phyloP scores from a whole-genome alignment of 1,140 invertebrate genomes.

The Aradophagus sp. region DNA sequence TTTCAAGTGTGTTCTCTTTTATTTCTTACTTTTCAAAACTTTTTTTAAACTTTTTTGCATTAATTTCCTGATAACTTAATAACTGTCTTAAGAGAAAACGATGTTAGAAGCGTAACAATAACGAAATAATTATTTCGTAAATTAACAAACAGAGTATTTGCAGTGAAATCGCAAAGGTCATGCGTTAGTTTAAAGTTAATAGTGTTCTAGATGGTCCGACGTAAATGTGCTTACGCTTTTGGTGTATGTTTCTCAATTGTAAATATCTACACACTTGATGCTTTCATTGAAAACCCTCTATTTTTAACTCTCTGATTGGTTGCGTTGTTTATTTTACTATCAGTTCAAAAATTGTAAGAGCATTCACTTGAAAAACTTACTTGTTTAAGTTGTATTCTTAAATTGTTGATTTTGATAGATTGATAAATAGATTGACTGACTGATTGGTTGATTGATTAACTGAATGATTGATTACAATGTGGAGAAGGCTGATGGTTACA shows the following conservation, averaged over 20 bases:
- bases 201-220: conserved; percentile 26
- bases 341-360: conserved; percentile 13
- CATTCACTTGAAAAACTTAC: conserved; percentile 27
- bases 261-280: conserved; percentile 34
- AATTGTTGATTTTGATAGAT: conserved; percentile 17
- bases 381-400: conserved; percentile 20
- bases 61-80: conserved; percentile 43
- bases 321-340: conserved; percentile 8
- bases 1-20: conserved; percentile 1
- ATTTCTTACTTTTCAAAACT: too few species aligned
- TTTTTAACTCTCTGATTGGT: conserved; percentile 13
- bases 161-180: conserved; percentile 24
- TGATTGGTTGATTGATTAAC: too few species aligned
- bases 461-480: conserved; percentile 34
- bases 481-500: conserved; percentile 25
- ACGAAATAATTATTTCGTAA: conserved; percentile 20
- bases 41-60: conserved; percentile 38
- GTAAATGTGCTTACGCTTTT: conserved; percentile 51
- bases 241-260: conserved; percentile 48
- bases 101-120: conserved; percentile 33
- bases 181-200: conserved; percentile 16
- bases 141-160: conserved; percentile 22
- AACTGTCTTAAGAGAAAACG: conserved; percentile 13
- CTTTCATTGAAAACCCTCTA: conserved; percentile 29
- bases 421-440: too few species aligned